Conservation (phyloP, 2,888 invertebrate species). For the Anorthoa munda region DNA sequence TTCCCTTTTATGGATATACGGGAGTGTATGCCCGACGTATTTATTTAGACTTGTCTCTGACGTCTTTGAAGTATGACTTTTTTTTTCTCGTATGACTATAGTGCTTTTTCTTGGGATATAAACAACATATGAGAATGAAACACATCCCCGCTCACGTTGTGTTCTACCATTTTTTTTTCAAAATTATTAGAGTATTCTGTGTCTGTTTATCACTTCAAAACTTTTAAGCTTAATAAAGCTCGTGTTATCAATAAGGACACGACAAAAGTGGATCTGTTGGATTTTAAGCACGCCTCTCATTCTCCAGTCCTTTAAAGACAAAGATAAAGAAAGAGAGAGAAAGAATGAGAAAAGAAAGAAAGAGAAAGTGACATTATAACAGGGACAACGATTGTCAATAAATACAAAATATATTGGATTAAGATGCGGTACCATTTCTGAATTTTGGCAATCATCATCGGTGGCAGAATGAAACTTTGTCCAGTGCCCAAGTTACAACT, state of each 20-base stretch:
- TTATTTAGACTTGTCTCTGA: slow-evolving; percentile 40
- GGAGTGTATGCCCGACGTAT: slow-evolving; percentile 21
- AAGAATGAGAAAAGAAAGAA: too few species aligned
- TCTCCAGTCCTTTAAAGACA: neutral
- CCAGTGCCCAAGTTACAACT: neutral
- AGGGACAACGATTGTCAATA: too few species aligned
- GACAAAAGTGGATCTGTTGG: neutral
- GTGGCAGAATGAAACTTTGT: neutral
- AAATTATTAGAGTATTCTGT: neutral
- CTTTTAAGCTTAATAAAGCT: neutral
- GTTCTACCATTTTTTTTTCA: neutral
- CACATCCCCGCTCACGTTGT: neutral
- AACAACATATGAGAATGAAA: slow-evolving; percentile 35
- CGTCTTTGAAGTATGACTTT: slow-evolving; percentile 36
- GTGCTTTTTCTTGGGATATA: slow-evolving; percentile 31
- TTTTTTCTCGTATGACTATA: slow-evolving; percentile 13
- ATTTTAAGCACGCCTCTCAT: neutral
- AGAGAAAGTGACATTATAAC: too few species aligned
- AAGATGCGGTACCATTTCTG: too few species aligned
- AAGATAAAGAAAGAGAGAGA: too few species aligned
- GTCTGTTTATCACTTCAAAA: neutral
- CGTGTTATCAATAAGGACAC: neutral
- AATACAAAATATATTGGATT: too few species aligned
- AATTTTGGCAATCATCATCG: too few species aligned
- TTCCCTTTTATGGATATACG: slow-evolving; percentile 47